Percentiles rank a stretch among this genome's conserved stretches.
phyloP scores from a whole-genome alignment of 2,888 invertebrate genomes.

The Cheilosia urbana region DNA sequence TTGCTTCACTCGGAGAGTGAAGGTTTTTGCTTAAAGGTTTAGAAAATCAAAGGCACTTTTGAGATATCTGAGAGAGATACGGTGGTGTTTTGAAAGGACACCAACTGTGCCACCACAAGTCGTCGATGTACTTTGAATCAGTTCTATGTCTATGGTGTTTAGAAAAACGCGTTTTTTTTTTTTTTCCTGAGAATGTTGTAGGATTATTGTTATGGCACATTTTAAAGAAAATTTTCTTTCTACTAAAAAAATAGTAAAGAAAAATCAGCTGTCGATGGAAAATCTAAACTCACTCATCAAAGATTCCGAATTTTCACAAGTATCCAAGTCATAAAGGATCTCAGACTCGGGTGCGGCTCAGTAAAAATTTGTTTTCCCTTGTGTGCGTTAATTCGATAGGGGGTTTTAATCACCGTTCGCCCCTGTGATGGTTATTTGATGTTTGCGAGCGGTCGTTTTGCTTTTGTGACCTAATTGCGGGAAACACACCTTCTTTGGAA shows the following conservation, averaged over 20 bases:
- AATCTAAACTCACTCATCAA: neutral
- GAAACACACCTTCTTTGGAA: too few relatives aligned
- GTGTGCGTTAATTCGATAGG: neutral
- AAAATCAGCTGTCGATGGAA: neutral
- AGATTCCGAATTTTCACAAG: constrained; percentile 1
- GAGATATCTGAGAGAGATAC: constrained; percentile 34
- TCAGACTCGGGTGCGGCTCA: constrained; percentile 6
- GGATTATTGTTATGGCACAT: constrained; percentile 39
- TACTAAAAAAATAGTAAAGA: too few relatives aligned
- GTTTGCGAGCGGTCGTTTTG: neutral
- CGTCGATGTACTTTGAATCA: constrained; percentile 61
- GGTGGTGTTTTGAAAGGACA: constrained; percentile 49
- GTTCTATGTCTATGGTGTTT: constrained; percentile 17
- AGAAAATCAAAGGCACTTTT: constrained; percentile 5
- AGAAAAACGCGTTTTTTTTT: neutral
- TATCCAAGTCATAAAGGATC: neutral
- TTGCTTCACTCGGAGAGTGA: constrained; percentile 54
- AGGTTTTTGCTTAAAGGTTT: constrained; percentile 40
- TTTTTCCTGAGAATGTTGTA: too few relatives aligned
- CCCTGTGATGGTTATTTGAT: neutral
- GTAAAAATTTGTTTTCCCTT: neutral
- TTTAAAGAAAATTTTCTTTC: neutral
- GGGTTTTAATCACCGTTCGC: neutral
- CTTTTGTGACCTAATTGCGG: too few relatives aligned
- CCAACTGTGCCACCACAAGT: constrained; percentile 34